Base-by-base conservation (phyloP, 2,797 vertebrate species). In the Centropyge bicolor region DNA sequence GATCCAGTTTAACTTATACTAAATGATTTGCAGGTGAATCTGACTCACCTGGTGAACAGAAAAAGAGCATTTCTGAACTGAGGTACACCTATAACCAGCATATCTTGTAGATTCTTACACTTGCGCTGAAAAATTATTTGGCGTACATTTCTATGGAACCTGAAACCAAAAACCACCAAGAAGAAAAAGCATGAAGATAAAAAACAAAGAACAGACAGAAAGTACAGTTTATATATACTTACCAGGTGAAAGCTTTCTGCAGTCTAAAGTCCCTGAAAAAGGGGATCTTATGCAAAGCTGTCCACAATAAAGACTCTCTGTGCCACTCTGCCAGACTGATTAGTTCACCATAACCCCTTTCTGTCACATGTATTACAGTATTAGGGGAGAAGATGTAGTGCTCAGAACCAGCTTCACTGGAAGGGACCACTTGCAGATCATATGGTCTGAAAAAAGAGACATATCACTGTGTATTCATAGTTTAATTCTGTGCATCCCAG, bases 341-440 rank as follows among this genome's bases (percentile, higher is more conserved):
- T 0, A 92, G 14, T 36, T 93, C 95, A 2, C 91, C 92, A 24
- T 85, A 95, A 16, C 94, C 93, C 20, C 24, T 70, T 1, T 94
- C 92, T 17, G 94, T 95, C 19, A 97, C 70, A 1, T 96, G 96
- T 14, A 96, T 86, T 9, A 97, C 92, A 10, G 94, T 89, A 10
- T 89, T 87, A 1, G 90, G 75, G 2, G 96, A 96, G 81, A 97
- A 97, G 72, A 96, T 73, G 65, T 96, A 97, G 91, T 97, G 93
- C 71, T 97, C 96, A 0, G 91, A 73, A 1, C 95, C 92, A n/a
- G 94, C 93, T 36, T 89, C 88, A 45, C 78, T 77, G 17, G 69
- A 84, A 5, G 87, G 80, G 27, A 97, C 94, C 40, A 95, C 93
- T 16, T 38, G 82, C 46, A 98, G 92, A 73, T 95, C 93, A 48